Percentiles rank a stretch among this genome's conserved stretches.
phyloP scores from a whole-genome alignment of 2,113 vertebrate genomes.

The Marmota flaviventris region DNA sequence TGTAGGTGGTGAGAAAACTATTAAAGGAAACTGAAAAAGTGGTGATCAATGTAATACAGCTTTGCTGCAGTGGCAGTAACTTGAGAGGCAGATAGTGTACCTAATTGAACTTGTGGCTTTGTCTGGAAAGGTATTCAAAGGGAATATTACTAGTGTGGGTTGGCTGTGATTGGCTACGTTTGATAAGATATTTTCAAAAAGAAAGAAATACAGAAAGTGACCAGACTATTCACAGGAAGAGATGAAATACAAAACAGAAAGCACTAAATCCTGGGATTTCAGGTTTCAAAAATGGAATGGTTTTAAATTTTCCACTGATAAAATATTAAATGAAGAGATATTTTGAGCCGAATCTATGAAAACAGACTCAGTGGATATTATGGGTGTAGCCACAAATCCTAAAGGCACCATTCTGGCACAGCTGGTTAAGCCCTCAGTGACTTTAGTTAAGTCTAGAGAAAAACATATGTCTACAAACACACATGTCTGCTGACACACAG shows the following conservation, averaged over 20 bases:
- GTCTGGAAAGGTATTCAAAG: not conserved
- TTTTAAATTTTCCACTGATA: conserved; percentile 45
- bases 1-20: not conserved
- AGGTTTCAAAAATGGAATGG: not conserved
- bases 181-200: conserved; percentile 4
- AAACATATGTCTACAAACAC: not conserved
- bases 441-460: not conserved
- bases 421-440: not conserved
- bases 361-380: not conserved
- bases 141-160: not conserved
- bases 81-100: not conserved
- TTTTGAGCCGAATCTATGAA: not conserved
- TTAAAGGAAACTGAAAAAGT: not conserved
- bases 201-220: not conserved
- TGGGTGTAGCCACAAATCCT: not conserved
- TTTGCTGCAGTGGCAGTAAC: not conserved
- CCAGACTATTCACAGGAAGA: not conserved
- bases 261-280: not conserved
- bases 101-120: not conserved
- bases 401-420: not conserved
- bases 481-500: not conserved
- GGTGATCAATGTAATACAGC: not conserved
- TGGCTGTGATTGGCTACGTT: not conserved
- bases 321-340: conserved; percentile 1
- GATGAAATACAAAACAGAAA: not conserved